These are phyloP conservation scores for Cyclina sinensis DNA, from an alignment of 1,140 invertebrate species.

Conservation along the genomic window DNA sequence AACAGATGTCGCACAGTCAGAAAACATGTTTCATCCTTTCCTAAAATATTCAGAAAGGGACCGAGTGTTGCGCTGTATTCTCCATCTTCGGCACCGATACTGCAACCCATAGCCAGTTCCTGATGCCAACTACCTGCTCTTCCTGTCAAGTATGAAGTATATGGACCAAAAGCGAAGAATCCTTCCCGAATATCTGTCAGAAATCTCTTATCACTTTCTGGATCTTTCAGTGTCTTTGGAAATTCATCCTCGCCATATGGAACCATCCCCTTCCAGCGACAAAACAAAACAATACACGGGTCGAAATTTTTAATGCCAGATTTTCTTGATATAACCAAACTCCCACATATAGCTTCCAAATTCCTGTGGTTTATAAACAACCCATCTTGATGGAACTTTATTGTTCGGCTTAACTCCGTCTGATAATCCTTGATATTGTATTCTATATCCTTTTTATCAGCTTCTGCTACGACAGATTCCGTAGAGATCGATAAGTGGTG, in stretches of 20 bases:
- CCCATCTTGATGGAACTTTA: no score
- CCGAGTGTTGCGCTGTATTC: background rate
- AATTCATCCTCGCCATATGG: background rate
- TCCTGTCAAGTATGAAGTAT: background rate
- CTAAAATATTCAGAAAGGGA: no score
- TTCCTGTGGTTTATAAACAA: no score
- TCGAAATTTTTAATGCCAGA: background rate
- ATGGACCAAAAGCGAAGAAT: background rate
- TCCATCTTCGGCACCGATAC: background rate
- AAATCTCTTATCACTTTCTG: background rate
- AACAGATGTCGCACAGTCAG: background rate
- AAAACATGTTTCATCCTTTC: background rate
- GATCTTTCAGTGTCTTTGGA: background rate
- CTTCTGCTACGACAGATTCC: no score
- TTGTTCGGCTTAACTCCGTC: no score
- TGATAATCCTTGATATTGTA: no score
- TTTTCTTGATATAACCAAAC: background rate
- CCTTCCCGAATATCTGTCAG: background rate
- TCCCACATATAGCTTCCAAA: background rate
- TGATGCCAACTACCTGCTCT: background rate
- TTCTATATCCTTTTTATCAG: no score
- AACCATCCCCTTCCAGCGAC: background rate
- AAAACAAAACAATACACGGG: background rate
- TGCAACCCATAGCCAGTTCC: background rate
- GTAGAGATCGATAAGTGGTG: no score